These are phyloP conservation scores for Synanthedon formicaeformis DNA, from an alignment of 2,888 invertebrate species.

Conservation along the genomic window DNA sequence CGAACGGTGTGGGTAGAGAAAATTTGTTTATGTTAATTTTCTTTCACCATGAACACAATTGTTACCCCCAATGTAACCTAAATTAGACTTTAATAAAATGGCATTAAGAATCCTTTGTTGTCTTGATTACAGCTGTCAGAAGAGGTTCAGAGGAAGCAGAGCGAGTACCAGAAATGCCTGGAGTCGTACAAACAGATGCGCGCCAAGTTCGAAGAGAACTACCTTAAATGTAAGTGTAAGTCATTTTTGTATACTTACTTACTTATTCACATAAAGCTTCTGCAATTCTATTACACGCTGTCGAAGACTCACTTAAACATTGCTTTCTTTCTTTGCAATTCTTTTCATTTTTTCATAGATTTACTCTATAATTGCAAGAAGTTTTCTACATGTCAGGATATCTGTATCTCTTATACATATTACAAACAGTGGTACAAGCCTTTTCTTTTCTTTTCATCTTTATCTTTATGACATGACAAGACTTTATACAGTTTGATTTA, in stretches of 20 bases:
- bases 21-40: not conserved
- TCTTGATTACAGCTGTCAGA: slow-evolving; percentile 78
- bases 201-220: slow-evolving; percentile 92
- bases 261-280: not conserved
- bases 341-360: too few species aligned
- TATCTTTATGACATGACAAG: too few species aligned
- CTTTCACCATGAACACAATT: too few species aligned
- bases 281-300: not conserved
- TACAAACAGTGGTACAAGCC: too few species aligned
- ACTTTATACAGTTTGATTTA: too few species aligned
- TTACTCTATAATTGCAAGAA: too few species aligned
- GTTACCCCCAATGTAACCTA: too few species aligned
- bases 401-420: too few species aligned
- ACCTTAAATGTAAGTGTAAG: slow-evolving; percentile 83
- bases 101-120: not conserved
- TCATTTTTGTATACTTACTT: slow-evolving; percentile 3
- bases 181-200: slow-evolving; percentile 90
- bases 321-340: too few species aligned
- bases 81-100: too few species aligned
- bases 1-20: not conserved
- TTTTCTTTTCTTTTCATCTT: too few species aligned
- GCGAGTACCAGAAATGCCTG: slow-evolving; percentile 92
- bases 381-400: too few species aligned
- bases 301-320: not conserved
- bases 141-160: slow-evolving; percentile 87